Evolutionary conservation across 2,888 invertebrate species (phyloP), one percentile per base, ranked within the genome.

Genomic region (Muschampia plurimacula): DNA sequence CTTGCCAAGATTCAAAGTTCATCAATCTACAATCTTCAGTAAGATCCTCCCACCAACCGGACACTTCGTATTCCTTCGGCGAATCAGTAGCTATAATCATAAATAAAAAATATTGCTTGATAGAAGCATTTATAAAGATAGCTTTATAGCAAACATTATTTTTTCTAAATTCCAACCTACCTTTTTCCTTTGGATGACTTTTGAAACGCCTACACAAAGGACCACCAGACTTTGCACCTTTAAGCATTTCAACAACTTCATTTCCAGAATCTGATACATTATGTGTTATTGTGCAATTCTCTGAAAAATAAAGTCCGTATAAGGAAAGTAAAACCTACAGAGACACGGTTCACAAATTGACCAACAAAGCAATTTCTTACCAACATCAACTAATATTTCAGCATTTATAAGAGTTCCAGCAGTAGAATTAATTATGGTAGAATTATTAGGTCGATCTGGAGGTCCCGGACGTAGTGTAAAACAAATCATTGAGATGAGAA

Each of bases 401-500:
- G 90, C 90, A 13, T 90, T 92, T 2, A 81, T 59, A n/a, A 79
- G 71, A 15, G 87, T 83, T 52, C 82, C 84, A 32, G 77, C 76
- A 1, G 93, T 93, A 10, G 88, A 79, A 70, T 93, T 93, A 0
- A 91, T 68, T 0, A 87, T 84, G 0, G 92, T 95, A 0, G 84
- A 74, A 70, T 92, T 91, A 0, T 89, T 76, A 0, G 89, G 84
- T 71, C 88, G 83, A 41, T 94, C 90, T 0, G 97, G 98, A 0
- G 98, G 98, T 0, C 98, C 98, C 0, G 99, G 99, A 3, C 99
- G 96, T 64, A 98, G 91, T 2, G 97, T 97, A 83, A 99, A 99
- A 80, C 98, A 98, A 8, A 97, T 95, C 75, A 98, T 90, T 4
- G 99, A 98, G 64, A 98, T 95, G 41, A 98, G 85, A 86, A 99